Evolutionary conservation across 2,888 invertebrate species (phyloP).

Genomic region (Lepas anatifera): DNA sequence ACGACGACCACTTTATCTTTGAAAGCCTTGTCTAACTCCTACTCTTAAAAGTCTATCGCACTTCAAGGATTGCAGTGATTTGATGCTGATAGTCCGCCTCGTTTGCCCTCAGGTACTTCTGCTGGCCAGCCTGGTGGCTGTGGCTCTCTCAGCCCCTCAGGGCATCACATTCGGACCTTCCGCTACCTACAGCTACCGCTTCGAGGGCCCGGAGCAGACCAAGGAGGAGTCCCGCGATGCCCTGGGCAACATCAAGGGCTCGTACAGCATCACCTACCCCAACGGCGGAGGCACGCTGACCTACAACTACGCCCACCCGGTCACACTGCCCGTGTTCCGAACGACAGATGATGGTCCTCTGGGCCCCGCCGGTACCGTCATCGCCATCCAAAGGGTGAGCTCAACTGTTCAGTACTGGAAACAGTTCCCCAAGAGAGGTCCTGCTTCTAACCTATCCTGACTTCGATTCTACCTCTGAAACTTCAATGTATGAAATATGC

Average conservation of each 20-base stretch:
- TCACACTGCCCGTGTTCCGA: background rate
- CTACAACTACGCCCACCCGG: background rate
- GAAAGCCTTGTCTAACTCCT: too few species aligned
- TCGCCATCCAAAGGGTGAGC: background rate
- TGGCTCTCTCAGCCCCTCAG: background rate
- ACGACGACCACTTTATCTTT: too few species aligned
- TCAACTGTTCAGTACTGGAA: too few species aligned
- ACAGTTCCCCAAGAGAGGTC: too few species aligned
- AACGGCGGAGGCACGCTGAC: background rate
- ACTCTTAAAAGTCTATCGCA: too few species aligned
- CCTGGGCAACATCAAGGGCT: background rate
- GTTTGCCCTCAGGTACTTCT: background rate
- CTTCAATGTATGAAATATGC: too few species aligned
- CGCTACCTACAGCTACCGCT: background rate
- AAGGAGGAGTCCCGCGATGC: constrained; percentile 6
- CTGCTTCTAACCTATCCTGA: too few species aligned
- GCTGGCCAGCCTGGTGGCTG: background rate
- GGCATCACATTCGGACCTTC: background rate
- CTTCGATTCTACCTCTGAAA: too few species aligned
- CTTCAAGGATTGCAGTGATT: too few species aligned
- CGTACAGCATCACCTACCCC: constrained; percentile 1
- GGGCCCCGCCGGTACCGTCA: constrained; percentile 3
- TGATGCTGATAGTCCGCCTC: too few species aligned
- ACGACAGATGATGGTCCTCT: background rate
- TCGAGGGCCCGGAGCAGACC: background rate